Percentiles rank a stretch among this genome's conserved stretches.
These are phyloP conservation scores for Drosophila sproati DNA, from an alignment of 1,140 invertebrate genomes.

Conservation along the genomic window DNA sequence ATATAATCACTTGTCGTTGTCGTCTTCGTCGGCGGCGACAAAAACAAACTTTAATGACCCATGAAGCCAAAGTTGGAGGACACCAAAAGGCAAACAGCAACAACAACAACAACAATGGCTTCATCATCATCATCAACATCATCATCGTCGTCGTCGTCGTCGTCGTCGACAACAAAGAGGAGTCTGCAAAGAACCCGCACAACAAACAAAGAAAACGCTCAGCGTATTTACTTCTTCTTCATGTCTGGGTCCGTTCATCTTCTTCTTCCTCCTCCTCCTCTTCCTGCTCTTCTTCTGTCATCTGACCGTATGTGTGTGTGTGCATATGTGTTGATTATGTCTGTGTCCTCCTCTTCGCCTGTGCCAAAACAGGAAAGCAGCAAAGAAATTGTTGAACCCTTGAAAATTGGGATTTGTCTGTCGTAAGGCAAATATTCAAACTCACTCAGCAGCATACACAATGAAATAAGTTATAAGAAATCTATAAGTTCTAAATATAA, in stretches of 20 bases:
- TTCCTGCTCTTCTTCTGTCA: neutral
- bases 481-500: neutral
- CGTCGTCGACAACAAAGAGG: slow-evolving; percentile 42
- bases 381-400: slow-evolving; percentile 52
- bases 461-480: slow-evolving; percentile 1
- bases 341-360: slow-evolving; percentile 23
- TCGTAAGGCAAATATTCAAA: neutral
- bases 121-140: no score
- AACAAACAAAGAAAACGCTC: slow-evolving; percentile 43
- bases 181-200: slow-evolving; percentile 19
- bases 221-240: slow-evolving; percentile 22
- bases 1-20: slow-evolving; percentile 38
- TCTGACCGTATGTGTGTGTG: neutral
- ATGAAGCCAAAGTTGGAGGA: slow-evolving; percentile 50
- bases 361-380: slow-evolving; percentile 47
- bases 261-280: neutral
- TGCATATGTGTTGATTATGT: slow-evolving; percentile 14
- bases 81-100: slow-evolving; percentile 7
- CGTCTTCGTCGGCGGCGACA: neutral
- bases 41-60: slow-evolving; percentile 40
- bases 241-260: slow-evolving; percentile 33
- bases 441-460: neutral
- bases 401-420: slow-evolving; percentile 41
- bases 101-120: neutral
- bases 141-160: neutral